A percentile compares a stretch with the other conserved stretches of the same genome.
These are phyloP conservation scores for Pseudomyrmex gracilis DNA, from an alignment of 1,140 invertebrate species.

Conservation along the genomic window DNA sequence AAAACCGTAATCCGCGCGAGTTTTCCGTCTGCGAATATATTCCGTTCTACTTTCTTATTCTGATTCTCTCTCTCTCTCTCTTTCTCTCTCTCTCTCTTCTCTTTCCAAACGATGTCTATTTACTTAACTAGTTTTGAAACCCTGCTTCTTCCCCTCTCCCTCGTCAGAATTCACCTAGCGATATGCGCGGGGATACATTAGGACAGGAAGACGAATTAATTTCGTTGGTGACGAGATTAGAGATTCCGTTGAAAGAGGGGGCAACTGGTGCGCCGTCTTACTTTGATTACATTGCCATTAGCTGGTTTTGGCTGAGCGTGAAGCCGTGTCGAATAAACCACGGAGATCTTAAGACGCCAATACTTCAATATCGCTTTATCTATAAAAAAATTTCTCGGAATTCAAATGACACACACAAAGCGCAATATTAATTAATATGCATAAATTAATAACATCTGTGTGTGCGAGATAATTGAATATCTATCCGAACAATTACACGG, in stretches of 20 bases:
- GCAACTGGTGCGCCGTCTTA: conserved; percentile 50
- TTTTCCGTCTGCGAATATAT: conserved; percentile 24
- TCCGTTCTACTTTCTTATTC: conserved; percentile 33
- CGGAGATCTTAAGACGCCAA: conserved; percentile 1
- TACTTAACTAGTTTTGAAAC: conserved; percentile 81
- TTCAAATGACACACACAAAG: neutral
- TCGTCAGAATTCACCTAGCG: conserved; percentile 60
- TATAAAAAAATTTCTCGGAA: neutral
- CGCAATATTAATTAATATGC: conserved; percentile 21
- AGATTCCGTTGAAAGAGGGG: conserved; percentile 61
- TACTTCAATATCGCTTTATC: no score
- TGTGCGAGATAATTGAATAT: neutral
- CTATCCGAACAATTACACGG: conserved; percentile 38
- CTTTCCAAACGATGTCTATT: conserved; percentile 73
- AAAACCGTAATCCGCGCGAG: conserved; percentile 67
- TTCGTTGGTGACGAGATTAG: conserved; percentile 75
- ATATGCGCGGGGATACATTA: conserved; percentile 75
- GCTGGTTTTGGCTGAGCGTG: conserved; percentile 52
- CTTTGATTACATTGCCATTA: conserved; percentile 70
- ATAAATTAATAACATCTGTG: conserved; percentile 2
- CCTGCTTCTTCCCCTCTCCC: conserved; percentile 31
- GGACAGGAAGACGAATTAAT: conserved; percentile 80
- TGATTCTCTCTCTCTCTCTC: conserved; percentile 35
- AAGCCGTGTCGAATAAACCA: conserved; percentile 22
- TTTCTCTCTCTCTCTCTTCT: conserved; percentile 40